Conservation (phyloP, 2,797 vertebrate species). For the Chiroxiphia lanceolata region DNA sequence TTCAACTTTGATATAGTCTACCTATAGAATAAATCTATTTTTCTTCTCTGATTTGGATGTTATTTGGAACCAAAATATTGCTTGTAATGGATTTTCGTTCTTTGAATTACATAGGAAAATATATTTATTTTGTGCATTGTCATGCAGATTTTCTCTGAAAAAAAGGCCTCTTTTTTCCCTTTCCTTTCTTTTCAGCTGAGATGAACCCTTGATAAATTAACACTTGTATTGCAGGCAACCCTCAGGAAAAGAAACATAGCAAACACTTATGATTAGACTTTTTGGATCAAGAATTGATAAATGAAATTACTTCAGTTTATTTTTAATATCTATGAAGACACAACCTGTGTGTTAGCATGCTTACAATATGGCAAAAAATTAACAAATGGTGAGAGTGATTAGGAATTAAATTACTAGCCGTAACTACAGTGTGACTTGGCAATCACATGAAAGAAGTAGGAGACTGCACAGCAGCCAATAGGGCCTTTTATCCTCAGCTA, state of each 20-base stretch:
- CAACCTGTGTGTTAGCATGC: background rate
- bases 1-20: background rate
- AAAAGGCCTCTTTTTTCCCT: background rate
- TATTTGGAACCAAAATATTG: slow-evolving; percentile 16
- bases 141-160: background rate
- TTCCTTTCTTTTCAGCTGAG: background rate
- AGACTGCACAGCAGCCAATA: background rate
- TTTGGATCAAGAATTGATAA: background rate
- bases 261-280: background rate
- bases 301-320: slow-evolving; percentile 9
- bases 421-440: slow-evolving; percentile 10
- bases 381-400: background rate
- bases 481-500: background rate
- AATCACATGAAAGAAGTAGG: background rate
- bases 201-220: slow-evolving; percentile 13
- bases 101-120: background rate
- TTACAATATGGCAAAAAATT: background rate
- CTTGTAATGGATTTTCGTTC: background rate
- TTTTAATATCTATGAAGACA: slow-evolving; percentile 16
- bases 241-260: background rate
- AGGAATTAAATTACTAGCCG: background rate
- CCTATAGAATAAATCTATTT: background rate
- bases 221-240: background rate
- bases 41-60: background rate
- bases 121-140: slow-evolving; percentile 5